phyloP scores from a whole-genome alignment of 2,888 invertebrate genomes.

The Globia sparganii region DNA sequence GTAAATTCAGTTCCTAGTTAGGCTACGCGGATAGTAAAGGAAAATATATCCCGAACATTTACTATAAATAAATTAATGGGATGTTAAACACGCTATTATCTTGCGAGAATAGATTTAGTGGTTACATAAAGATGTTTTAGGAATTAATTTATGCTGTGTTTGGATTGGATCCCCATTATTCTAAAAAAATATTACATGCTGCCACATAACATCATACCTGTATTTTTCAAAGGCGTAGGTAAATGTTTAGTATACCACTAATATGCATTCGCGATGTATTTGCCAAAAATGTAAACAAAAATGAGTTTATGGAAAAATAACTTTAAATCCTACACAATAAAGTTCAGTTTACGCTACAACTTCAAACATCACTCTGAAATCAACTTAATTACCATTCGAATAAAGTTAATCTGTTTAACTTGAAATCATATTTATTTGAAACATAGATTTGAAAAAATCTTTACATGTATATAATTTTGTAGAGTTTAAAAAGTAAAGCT shows the following conservation, averaged over 20 bases:
- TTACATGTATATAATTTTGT: neutral
- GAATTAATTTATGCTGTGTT: slow-evolving; percentile 17
- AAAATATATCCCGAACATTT: slow-evolving; percentile 20
- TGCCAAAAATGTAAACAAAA: too few species aligned
- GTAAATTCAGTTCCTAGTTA: slow-evolving; percentile 20
- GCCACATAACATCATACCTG: neutral
- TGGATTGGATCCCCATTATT: slow-evolving; percentile 21
- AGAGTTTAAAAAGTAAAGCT: neutral
- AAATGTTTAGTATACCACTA: neutral
- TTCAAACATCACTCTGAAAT: too few species aligned
- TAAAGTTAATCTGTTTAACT: too few species aligned
- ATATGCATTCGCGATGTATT: too few species aligned
- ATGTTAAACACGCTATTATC: slow-evolving; percentile 42
- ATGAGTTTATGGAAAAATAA: too few species aligned
- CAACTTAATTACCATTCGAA: too few species aligned
- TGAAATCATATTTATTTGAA: too few species aligned
- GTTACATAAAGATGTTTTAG: slow-evolving; percentile 23
- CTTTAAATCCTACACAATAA: too few species aligned
- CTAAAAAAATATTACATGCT: neutral
- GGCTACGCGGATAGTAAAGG: slow-evolving; percentile 14
- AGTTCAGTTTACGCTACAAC: too few species aligned
- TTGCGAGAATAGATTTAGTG: slow-evolving; percentile 41
- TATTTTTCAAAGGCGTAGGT: neutral
- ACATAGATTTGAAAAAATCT: too few species aligned
- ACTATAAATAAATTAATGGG: slow-evolving; percentile 48